A percentile compares a stretch with the other conserved stretches of the same genome.
Evolutionary conservation across 2,888 invertebrate species (phyloP).

Genomic region (Stenotaenia linearis): DNA sequence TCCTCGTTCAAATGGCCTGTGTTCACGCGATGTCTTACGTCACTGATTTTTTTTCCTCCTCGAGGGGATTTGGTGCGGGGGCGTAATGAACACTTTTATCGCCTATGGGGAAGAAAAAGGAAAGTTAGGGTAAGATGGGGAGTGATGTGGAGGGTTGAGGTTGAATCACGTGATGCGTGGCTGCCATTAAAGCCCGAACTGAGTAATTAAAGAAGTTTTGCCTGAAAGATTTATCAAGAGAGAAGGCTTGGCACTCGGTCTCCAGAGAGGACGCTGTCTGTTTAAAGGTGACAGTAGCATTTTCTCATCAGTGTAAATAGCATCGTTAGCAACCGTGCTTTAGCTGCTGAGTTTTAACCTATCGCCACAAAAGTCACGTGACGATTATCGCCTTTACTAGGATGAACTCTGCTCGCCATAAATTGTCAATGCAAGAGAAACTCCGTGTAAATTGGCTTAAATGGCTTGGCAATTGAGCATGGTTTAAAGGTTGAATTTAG

Average conservation of each 20-base stretch:
- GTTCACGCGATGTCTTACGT: constrained; percentile 26
- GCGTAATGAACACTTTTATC: constrained; percentile 26
- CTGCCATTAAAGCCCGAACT: constrained; percentile 24
- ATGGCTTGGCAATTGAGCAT: neutral
- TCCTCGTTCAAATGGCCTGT: constrained; percentile 20
- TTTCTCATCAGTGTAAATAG: constrained; percentile 26
- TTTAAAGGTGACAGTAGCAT: constrained; percentile 17
- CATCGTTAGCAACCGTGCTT: constrained; percentile 13
- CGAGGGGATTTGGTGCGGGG: constrained; percentile 17
- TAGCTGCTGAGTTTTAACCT: constrained; percentile 16
- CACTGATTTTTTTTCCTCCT: constrained; percentile 12
- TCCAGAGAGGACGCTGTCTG: constrained; percentile 17
- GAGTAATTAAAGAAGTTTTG: constrained; percentile 26
- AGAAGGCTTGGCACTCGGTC: constrained; percentile 12
- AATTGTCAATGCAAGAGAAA: constrained; percentile 13
- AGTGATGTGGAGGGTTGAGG: constrained; percentile 8
- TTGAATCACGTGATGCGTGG: constrained; percentile 26
- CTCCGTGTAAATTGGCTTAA: constrained; percentile 11
- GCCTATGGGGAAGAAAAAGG: constrained; percentile 12
- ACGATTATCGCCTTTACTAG: constrained; percentile 18
- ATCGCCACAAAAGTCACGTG: constrained; percentile 19
- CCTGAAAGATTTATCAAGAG: constrained; percentile 24
- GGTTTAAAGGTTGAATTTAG: neutral
- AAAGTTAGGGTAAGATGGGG: constrained; percentile 11
- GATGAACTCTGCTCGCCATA: constrained; percentile 20